Percentiles rank a stretch among this genome's conserved stretches.
Conservation (phyloP, 2,113 vertebrate species). For the Motacilla tschutschensis region DNA sequence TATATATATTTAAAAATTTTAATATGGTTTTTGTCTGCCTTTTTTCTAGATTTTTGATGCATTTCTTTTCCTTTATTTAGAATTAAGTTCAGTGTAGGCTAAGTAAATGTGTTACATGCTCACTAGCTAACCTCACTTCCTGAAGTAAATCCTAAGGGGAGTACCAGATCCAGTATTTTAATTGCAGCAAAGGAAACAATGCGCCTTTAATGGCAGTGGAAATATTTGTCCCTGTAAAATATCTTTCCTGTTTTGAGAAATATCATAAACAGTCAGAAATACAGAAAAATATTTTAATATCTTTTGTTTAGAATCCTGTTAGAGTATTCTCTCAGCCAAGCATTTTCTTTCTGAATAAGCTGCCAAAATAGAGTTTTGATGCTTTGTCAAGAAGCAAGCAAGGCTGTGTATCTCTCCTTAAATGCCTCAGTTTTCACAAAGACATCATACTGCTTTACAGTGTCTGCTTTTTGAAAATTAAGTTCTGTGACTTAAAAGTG, state of each 20-base stretch:
- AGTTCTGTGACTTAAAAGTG: background rate
- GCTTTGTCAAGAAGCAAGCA: background rate
- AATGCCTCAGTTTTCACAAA: background rate
- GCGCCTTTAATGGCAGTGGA: background rate
- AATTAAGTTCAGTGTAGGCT: background rate
- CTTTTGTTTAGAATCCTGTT: conserved; percentile 13
- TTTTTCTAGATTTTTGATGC: background rate
- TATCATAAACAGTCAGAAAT: background rate
- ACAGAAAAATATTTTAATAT: background rate
- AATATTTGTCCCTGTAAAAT: background rate
- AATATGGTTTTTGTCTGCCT: background rate
- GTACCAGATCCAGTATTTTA: background rate
- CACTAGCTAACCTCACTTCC: background rate
- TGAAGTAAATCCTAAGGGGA: background rate
- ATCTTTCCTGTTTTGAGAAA: background rate
- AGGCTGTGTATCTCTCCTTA: background rate
- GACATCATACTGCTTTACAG: background rate
- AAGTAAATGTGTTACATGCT: background rate
- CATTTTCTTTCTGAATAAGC: conserved; percentile 9
- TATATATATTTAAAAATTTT: background rate
- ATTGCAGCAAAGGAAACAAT: background rate
- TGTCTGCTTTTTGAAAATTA: background rate
- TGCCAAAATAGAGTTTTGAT: background rate
- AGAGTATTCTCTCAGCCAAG: background rate
- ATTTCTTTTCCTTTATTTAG: background rate